phyloP scores from a whole-genome alignment of 64 coral and sea anemone species.

The Stylophora pistillata region DNA sequence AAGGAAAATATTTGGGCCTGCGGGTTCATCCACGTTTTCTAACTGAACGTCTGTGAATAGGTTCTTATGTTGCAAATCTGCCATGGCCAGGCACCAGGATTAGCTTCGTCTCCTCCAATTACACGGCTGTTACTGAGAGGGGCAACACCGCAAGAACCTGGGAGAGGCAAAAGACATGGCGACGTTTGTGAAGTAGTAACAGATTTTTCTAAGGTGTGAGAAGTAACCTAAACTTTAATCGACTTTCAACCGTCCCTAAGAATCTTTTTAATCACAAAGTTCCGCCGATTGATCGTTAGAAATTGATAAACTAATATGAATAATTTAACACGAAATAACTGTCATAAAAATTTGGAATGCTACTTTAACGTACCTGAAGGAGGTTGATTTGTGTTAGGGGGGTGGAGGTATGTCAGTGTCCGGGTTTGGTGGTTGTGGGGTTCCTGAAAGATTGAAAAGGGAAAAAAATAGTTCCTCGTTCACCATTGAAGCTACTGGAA shows the following conservation, averaged over 20 bases:
- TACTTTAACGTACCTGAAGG: not conserved
- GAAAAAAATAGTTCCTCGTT: too few species aligned
- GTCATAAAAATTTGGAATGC: not conserved
- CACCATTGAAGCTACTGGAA: too few species aligned
- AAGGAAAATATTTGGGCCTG: too few species aligned
- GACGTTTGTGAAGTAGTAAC: not conserved
- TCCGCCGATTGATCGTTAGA: too few species aligned
- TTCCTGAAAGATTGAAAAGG: not conserved
- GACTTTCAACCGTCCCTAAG: not conserved
- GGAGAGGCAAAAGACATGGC: not conserved
- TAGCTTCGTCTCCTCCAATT: conserved; percentile 39
- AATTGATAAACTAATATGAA: too few species aligned
- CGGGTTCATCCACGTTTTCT: too few species aligned
- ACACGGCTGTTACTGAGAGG: conserved; percentile 20
- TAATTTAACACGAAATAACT: too few species aligned
- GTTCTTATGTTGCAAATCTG: not conserved
- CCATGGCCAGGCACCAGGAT: conserved; percentile 52
- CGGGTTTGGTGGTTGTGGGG: not conserved
- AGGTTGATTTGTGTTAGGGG: not conserved
- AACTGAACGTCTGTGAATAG: too few species aligned
- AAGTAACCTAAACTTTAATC: not conserved
- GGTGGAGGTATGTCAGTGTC: not conserved
- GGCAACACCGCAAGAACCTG: conserved; percentile 42
- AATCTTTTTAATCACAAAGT: not conserved
- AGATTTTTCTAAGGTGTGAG: too few species aligned